phyloP scores from a whole-genome alignment of 2,113 vertebrate species.

The Saiga tatarica region DNA sequence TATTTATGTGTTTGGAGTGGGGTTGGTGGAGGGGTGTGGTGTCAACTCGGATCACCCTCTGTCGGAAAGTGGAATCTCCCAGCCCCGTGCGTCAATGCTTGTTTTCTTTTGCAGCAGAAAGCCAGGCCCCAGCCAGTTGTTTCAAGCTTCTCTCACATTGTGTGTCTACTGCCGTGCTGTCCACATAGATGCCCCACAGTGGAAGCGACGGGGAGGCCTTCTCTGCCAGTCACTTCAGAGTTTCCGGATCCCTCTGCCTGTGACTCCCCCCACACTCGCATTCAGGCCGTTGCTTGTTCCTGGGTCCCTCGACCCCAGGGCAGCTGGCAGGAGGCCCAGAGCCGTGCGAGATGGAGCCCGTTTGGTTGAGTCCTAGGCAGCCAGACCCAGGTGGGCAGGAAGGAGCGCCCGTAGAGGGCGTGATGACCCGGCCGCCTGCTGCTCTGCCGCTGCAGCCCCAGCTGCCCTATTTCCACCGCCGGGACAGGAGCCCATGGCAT shows the following conservation, averaged over 20 bases:
- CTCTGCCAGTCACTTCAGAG: background rate
- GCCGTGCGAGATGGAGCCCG: rapidly evolving
- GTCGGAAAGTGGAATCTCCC: background rate
- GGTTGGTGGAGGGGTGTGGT: background rate
- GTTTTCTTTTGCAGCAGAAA: background rate
- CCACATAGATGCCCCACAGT: background rate
- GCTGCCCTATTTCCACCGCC: rapidly evolving
- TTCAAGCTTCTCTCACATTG: background rate
- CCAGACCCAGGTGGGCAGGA: background rate
- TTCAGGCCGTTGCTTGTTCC: background rate
- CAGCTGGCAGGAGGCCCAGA: background rate
- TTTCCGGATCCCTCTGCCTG: background rate
- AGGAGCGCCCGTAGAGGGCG: rapidly evolving
- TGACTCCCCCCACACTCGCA: background rate
- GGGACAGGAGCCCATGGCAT: background rate
- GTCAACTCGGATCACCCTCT: background rate
- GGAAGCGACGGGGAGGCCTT: background rate
- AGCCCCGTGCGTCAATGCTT: background rate
- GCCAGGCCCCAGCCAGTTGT: background rate
- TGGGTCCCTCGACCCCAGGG: background rate
- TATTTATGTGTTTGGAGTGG: background rate
- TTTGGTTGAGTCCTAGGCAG: background rate
- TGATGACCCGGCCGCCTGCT: background rate
- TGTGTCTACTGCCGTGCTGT: background rate
- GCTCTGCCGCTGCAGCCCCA: background rate